Base-by-base conservation (phyloP, 2,113 vertebrate species). In the Poeciliopsis retropinna region DNA sequence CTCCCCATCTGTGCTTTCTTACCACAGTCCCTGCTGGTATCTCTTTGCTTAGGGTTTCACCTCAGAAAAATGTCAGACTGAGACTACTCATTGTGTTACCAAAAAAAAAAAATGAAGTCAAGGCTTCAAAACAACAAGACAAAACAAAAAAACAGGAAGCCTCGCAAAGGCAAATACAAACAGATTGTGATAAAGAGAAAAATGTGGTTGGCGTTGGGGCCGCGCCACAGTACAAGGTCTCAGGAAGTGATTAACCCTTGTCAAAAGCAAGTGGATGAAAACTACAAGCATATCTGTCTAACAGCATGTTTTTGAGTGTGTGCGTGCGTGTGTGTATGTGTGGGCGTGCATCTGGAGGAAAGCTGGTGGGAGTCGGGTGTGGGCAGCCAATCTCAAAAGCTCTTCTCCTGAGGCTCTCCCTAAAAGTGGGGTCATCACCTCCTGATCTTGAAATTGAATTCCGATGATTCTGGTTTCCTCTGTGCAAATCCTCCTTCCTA, bases 371-470 rank as follows among this genome's bases (percentile, higher is more conserved):
- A 88, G 79, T 80, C 17, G 34, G 62, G 77, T 64, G 84, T 80
- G 72, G 86, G 84, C 85, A 86, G 84, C 71, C 88, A 86, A 85
- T 81, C 84, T 89, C 70, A 74, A 76, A 57, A 85, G 60, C 82
- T 72, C 73, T 70, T 88, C 83, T 91, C 80, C 87, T 70, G 75
- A 85, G 87, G 88, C 88, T 82, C 80, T 84, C 72, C 84, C 82
- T 88, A 90, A 90, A 91, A 87, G 81, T 88, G 87, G 86, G 92
- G 87, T 92, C 90, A 84, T 87, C 85, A 88, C 91, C 90, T 85
- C 73, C 61, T 79, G 88, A 91, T 91, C 88, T 88, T 78, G 91
- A 92, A 92, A 93, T 92, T 91, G 85, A 94, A 94, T 93, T 91
- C 79, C 72, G 11, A 90, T 92, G 90, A 91, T 89, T 87, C 85